phyloP scores from a whole-genome alignment of 2,113 vertebrate species.

The Oreochromis aureus region DNA sequence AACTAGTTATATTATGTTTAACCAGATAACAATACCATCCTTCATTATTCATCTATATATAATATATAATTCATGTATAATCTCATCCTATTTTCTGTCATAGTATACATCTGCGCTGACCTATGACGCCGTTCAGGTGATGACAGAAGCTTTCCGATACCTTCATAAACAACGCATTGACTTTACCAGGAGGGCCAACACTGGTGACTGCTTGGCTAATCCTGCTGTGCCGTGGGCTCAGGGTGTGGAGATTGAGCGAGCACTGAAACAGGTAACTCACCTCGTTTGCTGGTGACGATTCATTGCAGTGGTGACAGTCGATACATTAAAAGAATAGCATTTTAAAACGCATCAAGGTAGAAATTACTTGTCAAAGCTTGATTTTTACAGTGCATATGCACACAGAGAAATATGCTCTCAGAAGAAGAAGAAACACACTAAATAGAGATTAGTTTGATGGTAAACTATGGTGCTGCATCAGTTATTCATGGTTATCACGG shows the following conservation, averaged over 20 bases:
- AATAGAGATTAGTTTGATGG: neutral
- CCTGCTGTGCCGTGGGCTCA: conserved; percentile 97
- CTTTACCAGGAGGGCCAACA: conserved; percentile 90
- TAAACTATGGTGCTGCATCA: neutral
- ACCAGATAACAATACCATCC: accelerated
- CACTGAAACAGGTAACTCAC: conserved; percentile 85
- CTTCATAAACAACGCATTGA: conserved; percentile 94
- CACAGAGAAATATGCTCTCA: neutral
- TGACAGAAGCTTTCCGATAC: conserved; percentile 95
- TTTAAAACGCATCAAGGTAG: neutral
- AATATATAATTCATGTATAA: neutral
- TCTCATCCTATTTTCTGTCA: neutral
- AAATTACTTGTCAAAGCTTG: neutral
- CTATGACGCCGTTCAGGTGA: conserved; percentile 96
- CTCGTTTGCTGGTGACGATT: neutral
- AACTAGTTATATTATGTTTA: neutral
- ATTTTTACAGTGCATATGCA: neutral
- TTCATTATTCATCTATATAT: neutral
- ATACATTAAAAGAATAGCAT: neutral
- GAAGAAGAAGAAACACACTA: neutral
- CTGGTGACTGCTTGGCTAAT: conserved; percentile 96
- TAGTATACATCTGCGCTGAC: conserved; percentile 97
- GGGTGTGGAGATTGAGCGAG: conserved; percentile 95
- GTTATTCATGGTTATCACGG: neutral
- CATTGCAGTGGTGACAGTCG: conserved; percentile 29